phyloP scores from a whole-genome alignment of 2,888 invertebrate genomes.

The Mystacides longicornis region DNA sequence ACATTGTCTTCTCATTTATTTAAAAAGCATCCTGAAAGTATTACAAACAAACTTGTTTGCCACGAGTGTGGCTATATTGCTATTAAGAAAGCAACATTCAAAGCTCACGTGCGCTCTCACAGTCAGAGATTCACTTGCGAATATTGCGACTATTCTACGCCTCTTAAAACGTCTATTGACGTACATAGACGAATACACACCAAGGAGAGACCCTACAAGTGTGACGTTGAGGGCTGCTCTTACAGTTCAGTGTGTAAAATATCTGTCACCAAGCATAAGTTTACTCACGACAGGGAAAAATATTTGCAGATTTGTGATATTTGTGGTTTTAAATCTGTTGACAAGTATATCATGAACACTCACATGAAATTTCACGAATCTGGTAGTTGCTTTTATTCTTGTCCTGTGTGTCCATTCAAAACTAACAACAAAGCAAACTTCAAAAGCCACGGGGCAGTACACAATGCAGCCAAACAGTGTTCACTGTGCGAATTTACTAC shows the following conservation, averaged over 20 bases:
- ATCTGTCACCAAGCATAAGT: conserved; percentile 10
- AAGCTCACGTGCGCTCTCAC: conserved; percentile 3
- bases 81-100: conserved; percentile 1
- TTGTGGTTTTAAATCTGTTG: conserved; percentile 13
- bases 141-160: conserved; percentile 14
- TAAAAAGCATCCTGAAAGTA: conserved; percentile 3
- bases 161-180: conserved; percentile 14
- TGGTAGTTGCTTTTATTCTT: background rate
- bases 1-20: background rate
- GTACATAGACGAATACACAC: conserved; percentile 12
- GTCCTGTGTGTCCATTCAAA: background rate
- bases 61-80: conserved; percentile 2
- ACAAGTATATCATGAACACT: conserved; percentile 11
- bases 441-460: background rate
- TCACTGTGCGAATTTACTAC: background rate
- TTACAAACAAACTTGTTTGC: background rate
- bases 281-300: conserved; percentile 12
- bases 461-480: conserved; percentile 4
- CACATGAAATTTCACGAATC: conserved; percentile 11
- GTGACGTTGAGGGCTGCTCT: conserved; percentile 8
- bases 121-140: conserved; percentile 10
- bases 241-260: conserved; percentile 12
- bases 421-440: conserved; percentile 3
- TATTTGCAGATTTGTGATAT: conserved; percentile 10
- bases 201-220: conserved; percentile 10